phyloP scores from a whole-genome alignment of 2,113 vertebrate species.

The Blennius ocellaris region DNA sequence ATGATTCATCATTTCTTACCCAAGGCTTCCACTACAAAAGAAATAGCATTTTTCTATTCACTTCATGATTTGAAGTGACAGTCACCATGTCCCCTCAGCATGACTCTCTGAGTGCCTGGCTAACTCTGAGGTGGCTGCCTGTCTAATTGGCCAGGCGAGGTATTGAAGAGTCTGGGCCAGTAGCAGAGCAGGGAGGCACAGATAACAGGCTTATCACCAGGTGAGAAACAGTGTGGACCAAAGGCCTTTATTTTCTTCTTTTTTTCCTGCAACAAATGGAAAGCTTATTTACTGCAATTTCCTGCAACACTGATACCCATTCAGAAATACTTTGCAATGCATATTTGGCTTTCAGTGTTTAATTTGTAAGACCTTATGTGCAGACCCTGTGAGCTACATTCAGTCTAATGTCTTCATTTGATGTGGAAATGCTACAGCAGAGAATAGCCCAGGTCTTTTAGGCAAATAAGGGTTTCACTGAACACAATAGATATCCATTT shows the following conservation, averaged over 20 bases:
- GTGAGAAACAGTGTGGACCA: conserved; percentile 42
- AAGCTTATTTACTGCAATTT: conserved; percentile 7
- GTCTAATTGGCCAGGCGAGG: conserved; percentile 49
- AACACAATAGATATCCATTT: conserved; percentile 12
- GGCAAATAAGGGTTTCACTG: conserved; percentile 5
- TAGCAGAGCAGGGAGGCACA: conserved; percentile 55
- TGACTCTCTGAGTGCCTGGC: conserved; percentile 51
- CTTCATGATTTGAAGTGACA: conserved; percentile 60
- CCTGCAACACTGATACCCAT: neutral
- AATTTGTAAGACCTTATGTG: neutral
- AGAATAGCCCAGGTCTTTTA: conserved; percentile 24
- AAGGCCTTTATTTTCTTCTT: neutral
- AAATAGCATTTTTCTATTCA: conserved; percentile 58
- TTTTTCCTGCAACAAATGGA: conserved; percentile 22
- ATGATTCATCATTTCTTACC: conserved; percentile 52
- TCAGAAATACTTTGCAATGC: neutral
- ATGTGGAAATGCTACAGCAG: neutral
- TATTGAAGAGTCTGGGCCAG: conserved; percentile 41
- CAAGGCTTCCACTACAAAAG: conserved; percentile 47
- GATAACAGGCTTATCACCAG: conserved; percentile 63
- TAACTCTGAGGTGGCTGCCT: conserved; percentile 44
- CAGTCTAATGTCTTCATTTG: neutral
- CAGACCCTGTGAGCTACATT: neutral
- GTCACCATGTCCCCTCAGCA: conserved; percentile 53
- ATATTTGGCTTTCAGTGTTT: neutral